Percentiles rank a stretch among this genome's conserved stretches.
phyloP scores from a whole-genome alignment of 2,113 vertebrate species.

The Octodon degus region DNA sequence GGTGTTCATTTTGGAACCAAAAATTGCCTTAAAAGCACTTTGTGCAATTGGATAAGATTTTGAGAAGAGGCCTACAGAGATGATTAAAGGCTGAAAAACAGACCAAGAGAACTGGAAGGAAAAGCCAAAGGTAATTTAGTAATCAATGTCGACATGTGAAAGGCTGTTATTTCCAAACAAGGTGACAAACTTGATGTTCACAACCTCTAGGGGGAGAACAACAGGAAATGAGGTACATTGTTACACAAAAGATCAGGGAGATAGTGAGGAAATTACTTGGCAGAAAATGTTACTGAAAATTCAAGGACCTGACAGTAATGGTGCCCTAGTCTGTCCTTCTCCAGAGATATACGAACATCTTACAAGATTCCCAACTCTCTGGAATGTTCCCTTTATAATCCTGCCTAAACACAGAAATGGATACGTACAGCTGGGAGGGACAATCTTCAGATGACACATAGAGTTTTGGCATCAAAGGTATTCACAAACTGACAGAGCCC shows the following conservation, averaged over 20 bases:
- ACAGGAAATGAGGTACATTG: slow-evolving; percentile 52
- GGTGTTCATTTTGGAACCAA: slow-evolving; percentile 73
- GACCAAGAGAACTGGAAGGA: slow-evolving; percentile 39
- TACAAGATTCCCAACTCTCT: not conserved
- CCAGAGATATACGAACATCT: not conserved
- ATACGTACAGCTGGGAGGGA: not conserved
- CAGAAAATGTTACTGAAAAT: slow-evolving; percentile 16
- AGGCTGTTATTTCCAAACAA: slow-evolving; percentile 61
- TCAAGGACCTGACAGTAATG: not conserved
- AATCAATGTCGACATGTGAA: slow-evolving; percentile 55
- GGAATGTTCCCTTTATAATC: not conserved
- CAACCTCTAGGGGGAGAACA: not conserved
- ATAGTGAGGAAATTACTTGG: not conserved
- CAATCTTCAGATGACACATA: not conserved
- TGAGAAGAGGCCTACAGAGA: slow-evolving; percentile 72
- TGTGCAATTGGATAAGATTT: slow-evolving; percentile 3
- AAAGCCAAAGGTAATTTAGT: slow-evolving; percentile 67
- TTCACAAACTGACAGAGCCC: not conserved
- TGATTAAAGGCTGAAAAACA: slow-evolving; percentile 75
- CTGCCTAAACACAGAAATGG: not conserved
- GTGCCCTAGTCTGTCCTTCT: not conserved
- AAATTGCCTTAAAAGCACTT: slow-evolving; percentile 59
- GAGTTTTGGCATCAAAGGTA: not conserved
- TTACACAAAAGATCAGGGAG: not conserved
- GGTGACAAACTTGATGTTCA: not conserved